Evolutionary conservation across 2,888 invertebrate species (phyloP), one percentile per base, ranked within the genome.

Genomic region (Papilio protenor): DNA sequence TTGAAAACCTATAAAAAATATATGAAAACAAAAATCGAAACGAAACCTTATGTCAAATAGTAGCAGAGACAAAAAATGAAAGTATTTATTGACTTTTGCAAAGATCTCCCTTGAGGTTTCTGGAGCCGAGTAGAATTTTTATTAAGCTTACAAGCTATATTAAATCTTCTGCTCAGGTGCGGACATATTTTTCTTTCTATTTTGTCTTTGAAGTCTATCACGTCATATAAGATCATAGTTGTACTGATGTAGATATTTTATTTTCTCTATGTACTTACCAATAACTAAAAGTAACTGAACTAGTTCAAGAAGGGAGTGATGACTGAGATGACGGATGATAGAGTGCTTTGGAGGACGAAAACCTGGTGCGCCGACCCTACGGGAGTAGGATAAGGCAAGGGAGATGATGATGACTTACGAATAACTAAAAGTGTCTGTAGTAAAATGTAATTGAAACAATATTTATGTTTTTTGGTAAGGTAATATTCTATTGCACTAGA

Each of bases 91-190:
- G 40, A n/a, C 66, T 40, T 27, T 16, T 66, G n/a, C 12, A 11
- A 66, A 66, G 40, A 66, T 66, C 40, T 66, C 66, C 66, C 66
- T 45, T 12, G 40, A 12, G 45, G n/a, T 21, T 69, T 69, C 66
- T n/a, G 45, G n/a, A 69, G 40, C n/a, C 21, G 40, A 69, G 66
- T 45, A 21, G 66, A 69, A 69, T 69, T 45, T 69, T 69, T 69
- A 69, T 45, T 69, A 45, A 66, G 45, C 21, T 45, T 10, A 69
- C 40, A 45, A 45, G 45, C 45, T 69, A 2, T 69, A 69, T 69
- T 69, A 69, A n/a, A 69, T 69, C 45, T 69, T 45, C 40, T 69
- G 18, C 66, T 69, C 66, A 45, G 45, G 45, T 45, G 21, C n/a
- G n/a, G 18, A 33, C 33, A 64, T 21, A 45, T 66, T 66, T 45